A percentile compares a stretch with the other conserved stretches of the same genome.
Conservation (phyloP, 2,888 invertebrate genomes). For the Nephrotoma appendiculata region DNA sequence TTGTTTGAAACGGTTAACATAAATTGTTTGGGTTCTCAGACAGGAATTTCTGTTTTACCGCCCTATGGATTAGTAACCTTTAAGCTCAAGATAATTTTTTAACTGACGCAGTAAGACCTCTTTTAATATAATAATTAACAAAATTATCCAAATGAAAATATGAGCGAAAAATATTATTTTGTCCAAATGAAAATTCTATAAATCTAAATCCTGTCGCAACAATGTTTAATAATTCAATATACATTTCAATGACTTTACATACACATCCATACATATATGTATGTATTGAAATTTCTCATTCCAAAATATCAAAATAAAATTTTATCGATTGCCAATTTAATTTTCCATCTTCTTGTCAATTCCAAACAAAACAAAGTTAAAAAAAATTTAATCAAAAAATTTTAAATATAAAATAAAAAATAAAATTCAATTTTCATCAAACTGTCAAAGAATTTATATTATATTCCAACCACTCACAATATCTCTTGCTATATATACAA, state of each 20-base stretch:
- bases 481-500: not conserved
- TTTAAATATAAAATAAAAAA: not conserved
- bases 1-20: too few species aligned
- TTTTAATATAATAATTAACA: too few species aligned
- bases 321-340: not conserved
- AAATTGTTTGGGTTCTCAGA: too few species aligned
- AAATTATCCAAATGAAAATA: too few species aligned
- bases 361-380: not conserved
- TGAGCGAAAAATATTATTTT: too few species aligned
- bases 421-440: conserved; percentile 3
- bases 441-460: conserved; percentile 2
- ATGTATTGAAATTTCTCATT: not conserved
- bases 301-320: not conserved
- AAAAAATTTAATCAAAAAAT: not conserved
- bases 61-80: too few species aligned
- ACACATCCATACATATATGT: not conserved
- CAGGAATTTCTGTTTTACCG: too few species aligned
- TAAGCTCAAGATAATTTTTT: too few species aligned
- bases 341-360: not conserved
- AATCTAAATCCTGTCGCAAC: not conserved
- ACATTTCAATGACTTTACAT: not conserved
- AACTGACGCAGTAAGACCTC: too few species aligned
- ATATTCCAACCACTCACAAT: not conserved
- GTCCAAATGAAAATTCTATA: not conserved
- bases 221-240: not conserved